Evolutionary conservation across 1,140 invertebrate species (phyloP).

Genomic region (Zaprionus davidi): DNA sequence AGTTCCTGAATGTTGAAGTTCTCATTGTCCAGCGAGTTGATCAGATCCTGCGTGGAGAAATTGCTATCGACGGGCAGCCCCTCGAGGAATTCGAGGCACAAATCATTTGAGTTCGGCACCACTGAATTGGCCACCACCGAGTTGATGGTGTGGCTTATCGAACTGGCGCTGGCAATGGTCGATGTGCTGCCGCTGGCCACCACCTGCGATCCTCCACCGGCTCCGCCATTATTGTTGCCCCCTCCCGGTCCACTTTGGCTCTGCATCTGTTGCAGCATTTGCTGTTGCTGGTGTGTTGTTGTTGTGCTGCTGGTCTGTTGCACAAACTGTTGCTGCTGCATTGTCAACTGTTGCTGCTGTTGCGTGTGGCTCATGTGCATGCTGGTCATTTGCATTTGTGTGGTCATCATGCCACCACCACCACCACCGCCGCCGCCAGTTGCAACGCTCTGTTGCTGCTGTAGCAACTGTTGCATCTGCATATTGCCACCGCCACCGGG

Average conservation of each 20-base stretch:
- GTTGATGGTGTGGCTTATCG: slow-evolving; percentile 84
- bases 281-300: slow-evolving; percentile 79
- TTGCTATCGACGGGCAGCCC: slow-evolving; percentile 90
- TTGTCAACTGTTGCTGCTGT: slow-evolving; percentile 88
- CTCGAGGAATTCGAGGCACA: slow-evolving; percentile 92
- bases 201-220: slow-evolving; percentile 33
- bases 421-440: slow-evolving; percentile 84
- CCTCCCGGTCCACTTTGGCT: slow-evolving; percentile 65
- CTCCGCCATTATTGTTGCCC: slow-evolving; percentile 77
- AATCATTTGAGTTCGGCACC: slow-evolving; percentile 87
- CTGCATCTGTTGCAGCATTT: slow-evolving; percentile 67
- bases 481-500: slow-evolving; percentile 67
- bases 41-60: slow-evolving; percentile 90
- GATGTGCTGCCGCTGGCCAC: slow-evolving; percentile 41
- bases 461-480: slow-evolving; percentile 78
- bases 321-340: slow-evolving; percentile 85
- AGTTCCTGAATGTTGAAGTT: slow-evolving; percentile 82
- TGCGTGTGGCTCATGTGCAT: slow-evolving; percentile 86
- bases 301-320: slow-evolving; percentile 69
- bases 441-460: slow-evolving; percentile 84
- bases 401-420: slow-evolving; percentile 84
- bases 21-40: slow-evolving; percentile 87
- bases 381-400: slow-evolving; percentile 86
- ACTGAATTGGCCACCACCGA: slow-evolving; percentile 87
- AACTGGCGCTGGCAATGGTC: slow-evolving; percentile 84